A percentile compares a stretch with the other conserved stretches of the same genome.
These are phyloP conservation scores for Neogobius melanostomus DNA, from an alignment of 2,113 vertebrate genomes.

Conservation along the genomic window DNA sequence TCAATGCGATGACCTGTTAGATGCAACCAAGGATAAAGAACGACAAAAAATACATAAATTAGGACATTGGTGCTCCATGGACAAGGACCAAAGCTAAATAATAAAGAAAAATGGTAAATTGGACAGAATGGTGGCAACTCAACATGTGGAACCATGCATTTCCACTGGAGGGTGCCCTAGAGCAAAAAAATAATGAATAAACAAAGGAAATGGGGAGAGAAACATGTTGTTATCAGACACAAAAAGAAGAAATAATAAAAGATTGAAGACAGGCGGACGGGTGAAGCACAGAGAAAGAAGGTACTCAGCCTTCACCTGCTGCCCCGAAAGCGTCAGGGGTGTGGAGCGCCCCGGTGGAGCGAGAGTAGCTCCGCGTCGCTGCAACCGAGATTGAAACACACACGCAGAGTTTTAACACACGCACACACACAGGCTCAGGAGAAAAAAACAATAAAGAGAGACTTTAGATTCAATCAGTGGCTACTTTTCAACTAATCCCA, in stretches of 20 bases:
- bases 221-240: slow-evolving; percentile 30
- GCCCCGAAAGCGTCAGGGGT: slow-evolving; percentile 91
- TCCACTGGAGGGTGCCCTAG: slow-evolving; percentile 56
- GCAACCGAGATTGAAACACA: slow-evolving; percentile 84
- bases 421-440: slow-evolving; percentile 1
- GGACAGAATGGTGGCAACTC: slow-evolving; percentile 48
- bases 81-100: slow-evolving; percentile 37
- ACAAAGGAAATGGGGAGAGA: slow-evolving; percentile 38
- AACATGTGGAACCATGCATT: slow-evolving; percentile 72
- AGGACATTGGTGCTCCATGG: slow-evolving; percentile 21
- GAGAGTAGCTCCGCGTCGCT: slow-evolving; percentile 97
- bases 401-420: slow-evolving; percentile 54
- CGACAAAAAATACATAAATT: slow-evolving; percentile 38
- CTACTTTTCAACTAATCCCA: not conserved
- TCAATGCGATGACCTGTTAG: slow-evolving; percentile 58
- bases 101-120: slow-evolving; percentile 33
- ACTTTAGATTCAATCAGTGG: not conserved
- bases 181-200: slow-evolving; percentile 22
- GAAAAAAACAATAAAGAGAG: slow-evolving; percentile 3
- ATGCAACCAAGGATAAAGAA: slow-evolving; percentile 41
- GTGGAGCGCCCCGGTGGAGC: slow-evolving; percentile 97
- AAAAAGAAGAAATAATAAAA: slow-evolving; percentile 23
- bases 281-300: slow-evolving; percentile 58
- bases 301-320: slow-evolving; percentile 97
- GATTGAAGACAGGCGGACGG: slow-evolving; percentile 42